phyloP scores from a whole-genome alignment of 2,797 vertebrate genomes.

The Merluccius polli region DNA sequence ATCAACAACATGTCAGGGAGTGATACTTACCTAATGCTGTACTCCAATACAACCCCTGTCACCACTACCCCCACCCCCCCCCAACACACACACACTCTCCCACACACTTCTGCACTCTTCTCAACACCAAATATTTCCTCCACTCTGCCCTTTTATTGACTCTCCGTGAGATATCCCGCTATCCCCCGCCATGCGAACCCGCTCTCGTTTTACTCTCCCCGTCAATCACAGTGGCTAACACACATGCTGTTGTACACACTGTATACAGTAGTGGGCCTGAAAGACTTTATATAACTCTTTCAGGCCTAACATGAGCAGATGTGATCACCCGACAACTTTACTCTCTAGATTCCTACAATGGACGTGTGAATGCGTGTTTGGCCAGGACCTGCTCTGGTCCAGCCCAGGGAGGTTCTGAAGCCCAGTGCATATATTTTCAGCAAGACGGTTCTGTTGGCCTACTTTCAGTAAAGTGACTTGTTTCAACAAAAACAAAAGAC shows the following conservation, averaged over 20 bases:
- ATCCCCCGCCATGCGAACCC: not conserved
- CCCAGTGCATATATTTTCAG: not conserved
- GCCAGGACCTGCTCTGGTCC: not conserved
- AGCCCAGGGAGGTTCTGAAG: not conserved
- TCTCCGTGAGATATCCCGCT: not conserved
- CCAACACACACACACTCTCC: not conserved
- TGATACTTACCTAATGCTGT: not conserved
- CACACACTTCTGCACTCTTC: not conserved
- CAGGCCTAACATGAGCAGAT: not conserved
- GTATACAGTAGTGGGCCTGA: not conserved
- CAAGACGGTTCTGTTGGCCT: not conserved
- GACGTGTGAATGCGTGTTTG: not conserved
- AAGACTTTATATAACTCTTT: not conserved
- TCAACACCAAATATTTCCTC: not conserved
- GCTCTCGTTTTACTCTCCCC: not conserved
- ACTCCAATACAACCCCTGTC: not conserved
- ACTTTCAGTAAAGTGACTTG: not conserved
- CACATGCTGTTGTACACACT: not conserved
- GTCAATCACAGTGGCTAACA: not conserved
- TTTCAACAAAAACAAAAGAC: not conserved
- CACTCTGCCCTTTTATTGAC: not conserved
- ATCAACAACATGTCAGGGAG: not conserved
- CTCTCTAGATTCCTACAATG: no score
- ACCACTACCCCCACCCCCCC: not conserved
- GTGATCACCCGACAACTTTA: no score